Percentiles rank a stretch among this genome's conserved stretches.
phyloP scores from a whole-genome alignment of 1,140 invertebrate species.

The Trichonephila clavipes region DNA sequence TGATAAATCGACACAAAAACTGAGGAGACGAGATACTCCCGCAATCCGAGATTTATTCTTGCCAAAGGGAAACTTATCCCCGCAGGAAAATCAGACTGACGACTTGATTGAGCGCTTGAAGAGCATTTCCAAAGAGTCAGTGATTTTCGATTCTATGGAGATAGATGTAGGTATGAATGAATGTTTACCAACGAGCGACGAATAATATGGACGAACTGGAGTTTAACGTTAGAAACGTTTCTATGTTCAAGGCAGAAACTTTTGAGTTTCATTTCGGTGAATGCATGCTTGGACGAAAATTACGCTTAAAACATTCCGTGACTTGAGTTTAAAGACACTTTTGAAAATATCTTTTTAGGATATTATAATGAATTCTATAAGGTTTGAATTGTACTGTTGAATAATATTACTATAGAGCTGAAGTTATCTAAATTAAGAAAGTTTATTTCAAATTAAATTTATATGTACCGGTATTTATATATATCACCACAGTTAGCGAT shows the following conservation, averaged over 20 bases:
- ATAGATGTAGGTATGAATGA: neutral
- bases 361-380: neutral
- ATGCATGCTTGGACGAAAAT: neutral
- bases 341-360: too few species aligned
- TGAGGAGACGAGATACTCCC: conserved; percentile 2
- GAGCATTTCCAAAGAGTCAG: conserved; percentile 49
- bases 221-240: neutral
- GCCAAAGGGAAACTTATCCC: conserved; percentile 16
- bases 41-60: conserved; percentile 45
- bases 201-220: neutral
- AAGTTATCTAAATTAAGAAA: too few species aligned
- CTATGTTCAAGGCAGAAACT: neutral
- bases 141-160: neutral
- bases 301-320: too few species aligned
- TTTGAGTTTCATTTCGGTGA: neutral
- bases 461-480: too few species aligned
- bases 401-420: too few species aligned
- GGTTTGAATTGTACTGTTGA: too few species aligned
- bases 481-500: too few species aligned
- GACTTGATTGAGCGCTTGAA: conserved; percentile 53
- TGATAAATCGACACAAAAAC: conserved; percentile 31
- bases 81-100: conserved; percentile 29
- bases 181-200: neutral
- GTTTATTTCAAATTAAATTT: too few species aligned
- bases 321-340: too few species aligned